A percentile compares a stretch with the other conserved stretches of the same genome.
Evolutionary conservation across 2,797 vertebrate species (phyloP).

Genomic region (Siniperca obscura): DNA sequence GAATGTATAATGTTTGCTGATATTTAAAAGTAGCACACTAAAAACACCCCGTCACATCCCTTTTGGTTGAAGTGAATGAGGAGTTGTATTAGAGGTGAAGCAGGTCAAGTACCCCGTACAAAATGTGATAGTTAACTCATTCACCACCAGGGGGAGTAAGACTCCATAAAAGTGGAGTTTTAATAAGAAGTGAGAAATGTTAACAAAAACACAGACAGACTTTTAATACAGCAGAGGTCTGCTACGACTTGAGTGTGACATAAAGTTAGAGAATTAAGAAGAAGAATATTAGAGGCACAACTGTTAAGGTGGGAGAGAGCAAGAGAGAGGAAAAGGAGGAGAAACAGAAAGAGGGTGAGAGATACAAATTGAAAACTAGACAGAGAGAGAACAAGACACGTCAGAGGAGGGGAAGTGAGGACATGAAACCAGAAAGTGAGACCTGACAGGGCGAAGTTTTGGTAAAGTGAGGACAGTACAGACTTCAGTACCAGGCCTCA

Average conservation of each 20-base stretch:
- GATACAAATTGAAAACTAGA: not conserved
- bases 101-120: not conserved
- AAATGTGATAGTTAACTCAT: not conserved
- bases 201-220: conserved; percentile 19
- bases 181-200: conserved; percentile 18
- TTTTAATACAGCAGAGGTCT: conserved; percentile 12
- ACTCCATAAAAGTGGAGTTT: conserved; percentile 33
- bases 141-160: conserved; percentile 69
- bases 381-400: conserved; percentile 18
- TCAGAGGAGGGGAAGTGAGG: conserved; percentile 51
- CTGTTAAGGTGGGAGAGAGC: not conserved
- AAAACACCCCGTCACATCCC: not conserved
- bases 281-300: not conserved
- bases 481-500: conserved; percentile 50
- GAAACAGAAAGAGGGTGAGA: not conserved
- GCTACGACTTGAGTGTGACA: not conserved
- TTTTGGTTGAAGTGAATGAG: not conserved
- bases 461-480: conserved; percentile 39
- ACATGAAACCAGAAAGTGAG: conserved; percentile 64
- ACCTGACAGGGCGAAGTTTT: conserved; percentile 48
- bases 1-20: not conserved
- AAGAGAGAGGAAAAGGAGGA: not conserved
- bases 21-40: conserved; percentile 1
- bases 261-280: not conserved
- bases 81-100: not conserved